Conservation (phyloP, 1,140 invertebrate genomes). For the Planococcus citri region DNA sequence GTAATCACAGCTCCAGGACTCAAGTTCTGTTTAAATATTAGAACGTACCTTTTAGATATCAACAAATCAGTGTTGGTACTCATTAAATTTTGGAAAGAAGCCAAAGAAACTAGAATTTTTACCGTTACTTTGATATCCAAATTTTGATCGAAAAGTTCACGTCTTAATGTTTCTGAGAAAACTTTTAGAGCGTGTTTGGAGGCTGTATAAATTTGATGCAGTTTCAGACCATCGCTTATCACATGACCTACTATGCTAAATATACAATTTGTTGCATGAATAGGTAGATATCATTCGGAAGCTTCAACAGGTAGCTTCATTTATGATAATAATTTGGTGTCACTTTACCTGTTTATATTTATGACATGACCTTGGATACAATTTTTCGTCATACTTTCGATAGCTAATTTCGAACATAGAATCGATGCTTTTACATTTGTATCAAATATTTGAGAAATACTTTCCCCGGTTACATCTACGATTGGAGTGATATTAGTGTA, state of each 20-base stretch:
- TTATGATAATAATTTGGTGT: too few relatives aligned
- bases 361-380: neutral
- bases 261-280: too few relatives aligned
- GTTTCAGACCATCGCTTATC: neutral
- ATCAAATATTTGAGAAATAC: neutral
- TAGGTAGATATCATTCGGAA: too few relatives aligned
- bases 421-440: neutral
- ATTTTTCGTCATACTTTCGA: neutral
- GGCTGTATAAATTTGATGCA: neutral
- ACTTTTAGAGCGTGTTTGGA: conserved; percentile 16
- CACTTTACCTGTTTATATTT: neutral
- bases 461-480: neutral
- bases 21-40: neutral
- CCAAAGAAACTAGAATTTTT: neutral
- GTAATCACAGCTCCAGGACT: neutral
- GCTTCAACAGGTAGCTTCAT: too few relatives aligned
- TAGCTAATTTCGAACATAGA: neutral
- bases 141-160: conserved; percentile 12
- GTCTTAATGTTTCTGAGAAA: conserved; percentile 12
- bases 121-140: conserved; percentile 17
- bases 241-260: neutral
- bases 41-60: too few relatives aligned
- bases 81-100: too few relatives aligned
- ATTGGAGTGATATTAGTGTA: too few relatives aligned
- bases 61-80: too few relatives aligned